Evolutionary conservation across 2,888 invertebrate genomes (phyloP), one percentile per base, ranked within the genome.

Genomic region (Heteromurus nitidus): DNA sequence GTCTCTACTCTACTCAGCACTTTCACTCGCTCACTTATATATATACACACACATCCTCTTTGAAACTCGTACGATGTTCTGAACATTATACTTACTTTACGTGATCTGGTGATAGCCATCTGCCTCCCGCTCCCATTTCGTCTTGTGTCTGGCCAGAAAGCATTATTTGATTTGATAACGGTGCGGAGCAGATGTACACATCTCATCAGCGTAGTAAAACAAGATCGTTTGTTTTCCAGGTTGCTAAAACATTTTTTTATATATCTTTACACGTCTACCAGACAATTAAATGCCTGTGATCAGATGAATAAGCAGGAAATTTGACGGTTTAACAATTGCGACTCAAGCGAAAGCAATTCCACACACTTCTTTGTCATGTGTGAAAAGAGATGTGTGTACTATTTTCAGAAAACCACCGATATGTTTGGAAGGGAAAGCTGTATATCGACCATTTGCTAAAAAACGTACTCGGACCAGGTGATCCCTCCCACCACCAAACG

Each of bases 141-240:
- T 36, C n/a, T 5, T 3, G 11, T 16, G 47, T 47, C 47, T 47
- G 47, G 11, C n/a, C n/a, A n/a, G 26, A 55, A 26, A 26, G 55
- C 26, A 55, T 26, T 55, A 55, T 55, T 55, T n/a, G n/a, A 55
- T 55, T 55, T 55, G 55, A 26, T 13, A 1, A 11, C 9, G 26
- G 55, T 11, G 9, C 13, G 55, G 18, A 24, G 26, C 55, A 55
- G 55, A 24, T 55, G 55, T 55, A 55, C 55, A 47, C 62, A n/a
- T n/a, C 31, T 62, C 62, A 62, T 62, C 62, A 31, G 31, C 62
- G 7, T 20, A 30, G 30, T n/a, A 62, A 36, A 62, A 30, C 24
- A 31, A 24, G 11, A 53, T 53, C 22, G 24, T 11, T 50, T 11
- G 50, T 50, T 55, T 55, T n/a, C n/a, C 24, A 55, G 26, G 26